Conservation (phyloP, 2,888 invertebrate species). For the Ophion costatus region DNA sequence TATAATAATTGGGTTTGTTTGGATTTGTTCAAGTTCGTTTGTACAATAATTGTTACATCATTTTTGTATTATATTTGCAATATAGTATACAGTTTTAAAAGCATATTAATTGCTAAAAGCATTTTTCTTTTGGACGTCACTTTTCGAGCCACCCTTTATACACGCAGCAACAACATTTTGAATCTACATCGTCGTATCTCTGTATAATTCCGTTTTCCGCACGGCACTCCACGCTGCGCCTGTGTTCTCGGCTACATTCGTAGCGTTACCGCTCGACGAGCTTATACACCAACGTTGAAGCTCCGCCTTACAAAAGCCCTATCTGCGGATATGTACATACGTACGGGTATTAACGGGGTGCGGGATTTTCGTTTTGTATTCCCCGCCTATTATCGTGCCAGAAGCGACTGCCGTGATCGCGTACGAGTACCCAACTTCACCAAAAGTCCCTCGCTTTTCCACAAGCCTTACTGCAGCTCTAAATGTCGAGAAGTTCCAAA, state of each 20-base stretch:
- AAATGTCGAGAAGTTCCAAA: not conserved
- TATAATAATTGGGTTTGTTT: too few relatives aligned
- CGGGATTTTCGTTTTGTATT: constrained; percentile 18
- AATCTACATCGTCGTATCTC: constrained; percentile 21
- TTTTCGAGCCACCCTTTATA: not conserved
- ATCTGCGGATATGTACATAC: not conserved
- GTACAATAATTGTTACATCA: too few relatives aligned
- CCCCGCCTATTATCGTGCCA: constrained; percentile 27
- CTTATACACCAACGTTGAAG: constrained; percentile 34
- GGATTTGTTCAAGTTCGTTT: too few relatives aligned
- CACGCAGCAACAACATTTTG: constrained; percentile 10
- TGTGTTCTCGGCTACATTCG: constrained; percentile 13
- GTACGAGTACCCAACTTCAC: not conserved
- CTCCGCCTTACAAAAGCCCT: constrained; percentile 29
- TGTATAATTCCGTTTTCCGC: constrained; percentile 38
- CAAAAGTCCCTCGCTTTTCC: not conserved
- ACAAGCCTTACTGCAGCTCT: not conserved
- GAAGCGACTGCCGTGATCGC: constrained; percentile 14
- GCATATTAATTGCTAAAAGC: too few relatives aligned
- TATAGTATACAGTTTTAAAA: too few relatives aligned
- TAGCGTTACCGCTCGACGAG: constrained; percentile 13
- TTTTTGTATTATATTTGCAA: too few relatives aligned
- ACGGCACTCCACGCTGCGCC: constrained; percentile 6
- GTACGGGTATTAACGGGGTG: constrained; percentile 7
- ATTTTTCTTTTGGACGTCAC: not conserved